Evolutionary conservation across 2,888 invertebrate species (phyloP), one percentile per base, ranked within the genome.

Genomic region (Sesia apiformis): DNA sequence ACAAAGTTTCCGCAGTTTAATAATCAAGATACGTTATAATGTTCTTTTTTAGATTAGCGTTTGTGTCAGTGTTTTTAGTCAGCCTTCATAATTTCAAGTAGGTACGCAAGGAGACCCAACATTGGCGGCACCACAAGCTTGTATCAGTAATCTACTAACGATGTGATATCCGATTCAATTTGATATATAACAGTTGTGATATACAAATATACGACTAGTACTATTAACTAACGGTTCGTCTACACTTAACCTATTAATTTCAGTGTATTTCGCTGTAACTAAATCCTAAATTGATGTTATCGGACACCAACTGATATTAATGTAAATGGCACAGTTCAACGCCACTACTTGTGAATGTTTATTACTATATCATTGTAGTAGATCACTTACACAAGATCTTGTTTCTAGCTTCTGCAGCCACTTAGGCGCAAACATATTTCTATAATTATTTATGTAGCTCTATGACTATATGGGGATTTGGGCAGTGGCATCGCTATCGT

Each of bases 141-240:
- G 49, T 52, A 8, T 43, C 49, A 50, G 52, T 57, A 54, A 57
- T 52, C 52, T 51, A 43, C 53, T 64, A 68, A 70, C 66, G 61
- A 60, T 57, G 55, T 60, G 65, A 59, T 66, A 70, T 68, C 67
- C 61, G 69, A 72, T 71, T 72, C 69, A 66, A 70, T 76, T 73
- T 71, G 69, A 72, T 71, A 70, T 72, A 73, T 65, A 69, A 63
- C 72, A 46, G n/a, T 46, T 60, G 64, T 67, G 66, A 67, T 72
- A 63, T 68, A 71, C 71, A 71, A 75, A 73, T 74, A 73, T 72
- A 79, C 68, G 69, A 63, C 67, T 6, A 38, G 39, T 69, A 71
- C 65, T 66, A 69, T 69, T 63, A 69, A 68, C 66, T 78, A 81
- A 77, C 81, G 74, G 80, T 68, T 61, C 60, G 58, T 55, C 57